A percentile compares a stretch with the other conserved stretches of the same genome.
phyloP scores from a whole-genome alignment of 2,888 invertebrate genomes.

The Polylopha cassiicola region DNA sequence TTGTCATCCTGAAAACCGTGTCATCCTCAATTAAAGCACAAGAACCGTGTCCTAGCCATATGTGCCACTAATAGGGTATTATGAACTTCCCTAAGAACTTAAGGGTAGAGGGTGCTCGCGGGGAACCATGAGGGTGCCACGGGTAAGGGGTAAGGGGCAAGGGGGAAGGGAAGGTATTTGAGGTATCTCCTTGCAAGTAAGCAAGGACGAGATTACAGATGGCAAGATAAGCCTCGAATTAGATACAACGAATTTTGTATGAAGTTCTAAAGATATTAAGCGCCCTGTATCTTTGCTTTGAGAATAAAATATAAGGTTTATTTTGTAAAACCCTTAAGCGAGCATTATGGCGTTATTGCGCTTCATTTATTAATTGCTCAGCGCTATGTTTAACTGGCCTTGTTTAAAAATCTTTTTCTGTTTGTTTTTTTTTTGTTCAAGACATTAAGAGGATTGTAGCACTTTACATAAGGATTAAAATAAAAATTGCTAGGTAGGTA shows the following conservation, averaged over 20 bases:
- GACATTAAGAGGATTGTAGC: too few species aligned
- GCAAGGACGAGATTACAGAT: slow-evolving; percentile 67
- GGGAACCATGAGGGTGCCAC: slow-evolving; percentile 31
- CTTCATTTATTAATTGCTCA: slow-evolving; percentile 25
- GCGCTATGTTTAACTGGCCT: slow-evolving; percentile 12
- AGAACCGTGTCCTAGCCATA: slow-evolving; percentile 51
- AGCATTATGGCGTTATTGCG: slow-evolving; percentile 34
- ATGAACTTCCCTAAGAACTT: slow-evolving; percentile 68
- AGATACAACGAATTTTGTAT: slow-evolving; percentile 74
- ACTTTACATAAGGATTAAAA: too few species aligned
- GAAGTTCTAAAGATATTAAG: slow-evolving; percentile 69
- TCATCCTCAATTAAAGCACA: slow-evolving; percentile 40
- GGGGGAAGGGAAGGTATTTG: slow-evolving; percentile 47
- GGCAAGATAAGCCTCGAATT: slow-evolving; percentile 74
- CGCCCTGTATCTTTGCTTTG: slow-evolving; percentile 58
- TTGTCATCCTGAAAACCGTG: slow-evolving; percentile 10
- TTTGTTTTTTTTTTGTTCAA: slow-evolving; percentile 10
- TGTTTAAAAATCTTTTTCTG: slow-evolving; percentile 8
- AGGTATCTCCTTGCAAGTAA: slow-evolving; percentile 55
- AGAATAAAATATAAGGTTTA: slow-evolving; percentile 66
- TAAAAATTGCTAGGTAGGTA: too few species aligned
- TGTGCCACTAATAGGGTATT: slow-evolving; percentile 71
- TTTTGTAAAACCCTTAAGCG: slow-evolving; percentile 49
- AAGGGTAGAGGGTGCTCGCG: slow-evolving; percentile 48
- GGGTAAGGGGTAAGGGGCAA: slow-evolving; percentile 28